Evolutionary conservation across 1,140 invertebrate species (phyloP), one percentile per base, ranked within the genome.

Genomic region (Drosophila malerkotliana): DNA sequence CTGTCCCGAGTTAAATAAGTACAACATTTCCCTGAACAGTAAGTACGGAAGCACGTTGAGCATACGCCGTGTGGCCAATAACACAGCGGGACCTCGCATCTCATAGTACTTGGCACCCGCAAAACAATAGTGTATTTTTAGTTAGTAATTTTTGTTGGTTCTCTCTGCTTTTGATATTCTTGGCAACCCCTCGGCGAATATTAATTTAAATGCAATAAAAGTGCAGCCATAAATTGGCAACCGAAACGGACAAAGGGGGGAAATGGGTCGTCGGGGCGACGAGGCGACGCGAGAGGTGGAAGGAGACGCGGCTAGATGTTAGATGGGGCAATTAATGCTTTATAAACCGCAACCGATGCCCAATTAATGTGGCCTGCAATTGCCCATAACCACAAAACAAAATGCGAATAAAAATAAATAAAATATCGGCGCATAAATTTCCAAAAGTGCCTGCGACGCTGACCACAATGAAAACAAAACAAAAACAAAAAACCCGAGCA

Each of bases 301-400:
- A 28, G 34, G 34, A 37, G 34, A 37, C 34, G 34, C 34, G 34
- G 26, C 51, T 64, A 26, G 34, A 41, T 51, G 53, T 58, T 71
- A 56, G 55, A 53, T 52, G 53, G 28, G 55, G 60, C 54, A 81
- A 81, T 81, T 77, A 81, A 81, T 67, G 45, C 39, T 58, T 62
- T 58, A 77, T 81, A 69, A 58, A 56, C 73, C 73, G 63, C 59
- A 83, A 47, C 71, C 57, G 58, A 79, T 82, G 75, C 51, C 64
- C 77, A 85, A 77, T 85, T 85, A 85, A 77, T 80, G 66, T 63
- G 64, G 75, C 47, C 41, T 61, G 75, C 75, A 75, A 75, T 71
- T 83, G 80, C 56, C 63, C 69, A 58, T 72, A 77, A 39, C 52
- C 57, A 24, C 34, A 67, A 51, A 61, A 55, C 55, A 51, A 63